Evolutionary conservation across 2,797 vertebrate genomes (phyloP).

Genomic region (Cirrhinus mrigala): DNA sequence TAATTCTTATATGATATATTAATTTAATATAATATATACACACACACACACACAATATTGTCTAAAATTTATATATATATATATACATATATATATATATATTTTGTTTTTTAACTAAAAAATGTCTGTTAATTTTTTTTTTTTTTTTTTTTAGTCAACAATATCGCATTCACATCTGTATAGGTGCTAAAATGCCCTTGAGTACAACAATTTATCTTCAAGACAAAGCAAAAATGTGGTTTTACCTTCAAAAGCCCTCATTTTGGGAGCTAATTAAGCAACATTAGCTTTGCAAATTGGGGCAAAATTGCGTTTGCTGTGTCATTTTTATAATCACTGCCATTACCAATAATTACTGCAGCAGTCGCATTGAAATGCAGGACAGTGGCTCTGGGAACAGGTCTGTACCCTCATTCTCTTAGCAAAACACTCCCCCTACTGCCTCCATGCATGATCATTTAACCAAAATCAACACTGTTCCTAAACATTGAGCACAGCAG

Average conservation of each 20-base stretch:
- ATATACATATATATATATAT: not conserved
- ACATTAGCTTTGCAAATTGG: constrained; percentile 68
- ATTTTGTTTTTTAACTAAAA: not conserved
- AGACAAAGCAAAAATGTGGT: constrained; percentile 28
- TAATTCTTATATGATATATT: no score
- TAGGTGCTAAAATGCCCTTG: constrained; percentile 1
- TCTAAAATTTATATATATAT: no score
- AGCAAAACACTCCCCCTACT: constrained; percentile 61
- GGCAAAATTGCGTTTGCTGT: constrained; percentile 66
- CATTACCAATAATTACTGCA: constrained; percentile 68
- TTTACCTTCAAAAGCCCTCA: constrained; percentile 62
- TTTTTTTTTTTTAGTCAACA: not conserved
- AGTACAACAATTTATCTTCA: constrained; percentile 8
- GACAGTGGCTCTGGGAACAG: constrained; percentile 49
- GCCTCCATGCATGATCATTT: constrained; percentile 20
- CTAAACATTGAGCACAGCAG: constrained; percentile 23
- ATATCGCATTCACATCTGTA: not conserved
- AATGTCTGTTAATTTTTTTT: no score
- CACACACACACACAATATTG: no score
- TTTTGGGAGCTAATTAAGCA: constrained; percentile 63
- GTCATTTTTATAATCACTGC: constrained; percentile 68
- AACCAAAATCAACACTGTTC: constrained; percentile 13
- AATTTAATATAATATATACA: no score
- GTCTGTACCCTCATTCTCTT: constrained; percentile 37
- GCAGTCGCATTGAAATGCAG: constrained; percentile 62